Evolutionary conservation across 2,888 invertebrate species (phyloP).

Genomic region (Noctuana brunneofusca): DNA sequence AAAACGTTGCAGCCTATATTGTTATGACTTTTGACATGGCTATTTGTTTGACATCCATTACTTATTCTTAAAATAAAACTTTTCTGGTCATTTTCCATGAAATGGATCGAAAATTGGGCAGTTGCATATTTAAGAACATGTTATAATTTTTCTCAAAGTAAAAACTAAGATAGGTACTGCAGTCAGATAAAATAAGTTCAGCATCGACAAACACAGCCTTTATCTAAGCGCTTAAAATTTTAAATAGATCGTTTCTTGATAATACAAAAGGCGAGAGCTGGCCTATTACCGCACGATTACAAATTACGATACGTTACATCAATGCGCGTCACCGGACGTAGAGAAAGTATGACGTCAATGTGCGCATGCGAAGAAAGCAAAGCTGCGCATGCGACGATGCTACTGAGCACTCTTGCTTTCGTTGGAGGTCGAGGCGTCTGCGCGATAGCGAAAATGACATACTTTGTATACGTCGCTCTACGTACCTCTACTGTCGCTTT

Average conservation of each 20-base stretch:
- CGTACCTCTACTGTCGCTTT: conserved; percentile 66
- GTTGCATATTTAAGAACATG: too few species aligned
- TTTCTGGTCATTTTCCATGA: too few species aligned
- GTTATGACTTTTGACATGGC: too few species aligned
- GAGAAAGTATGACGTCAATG: conserved; percentile 78
- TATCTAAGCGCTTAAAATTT: background rate
- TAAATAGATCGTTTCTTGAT: conserved; percentile 7
- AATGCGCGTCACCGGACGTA: conserved; percentile 65
- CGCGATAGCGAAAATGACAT: conserved; percentile 79
- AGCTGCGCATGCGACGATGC: conserved; percentile 70
- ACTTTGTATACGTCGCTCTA: conserved; percentile 52
- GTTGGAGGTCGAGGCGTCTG: conserved; percentile 71
- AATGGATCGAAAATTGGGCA: too few species aligned
- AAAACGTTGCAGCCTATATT: too few species aligned
- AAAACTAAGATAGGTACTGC: too few species aligned
- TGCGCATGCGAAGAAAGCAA: conserved; percentile 77
- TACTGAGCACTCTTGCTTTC: conserved; percentile 66
- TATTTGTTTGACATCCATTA: too few species aligned
- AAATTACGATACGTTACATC: conserved; percentile 68
- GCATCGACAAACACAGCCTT: background rate
- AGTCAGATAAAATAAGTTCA: too few species aligned
- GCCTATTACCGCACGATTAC: conserved; percentile 51
- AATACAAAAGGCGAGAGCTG: conserved; percentile 37
- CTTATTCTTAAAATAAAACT: too few species aligned
- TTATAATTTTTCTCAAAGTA: too few species aligned